Percentiles rank a stretch among this genome's conserved stretches.
phyloP scores from a whole-genome alignment of 2,797 vertebrate genomes.

The Lophius americanus region DNA sequence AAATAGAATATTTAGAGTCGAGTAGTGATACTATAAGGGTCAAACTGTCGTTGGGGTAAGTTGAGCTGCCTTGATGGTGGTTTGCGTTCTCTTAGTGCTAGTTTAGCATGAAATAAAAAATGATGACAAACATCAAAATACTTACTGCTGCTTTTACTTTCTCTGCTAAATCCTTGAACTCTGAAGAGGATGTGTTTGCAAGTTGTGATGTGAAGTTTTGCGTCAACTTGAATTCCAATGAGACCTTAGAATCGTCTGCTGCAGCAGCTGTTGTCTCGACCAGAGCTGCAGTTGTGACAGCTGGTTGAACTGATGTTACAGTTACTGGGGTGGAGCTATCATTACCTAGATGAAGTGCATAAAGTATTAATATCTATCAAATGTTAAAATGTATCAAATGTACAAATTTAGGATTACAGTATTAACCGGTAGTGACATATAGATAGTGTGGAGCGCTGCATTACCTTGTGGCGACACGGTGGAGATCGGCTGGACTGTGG shows the following conservation, averaged over 20 bases:
- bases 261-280: neutral
- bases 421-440: neutral
- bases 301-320: neutral
- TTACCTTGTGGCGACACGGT: neutral
- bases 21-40: too few species aligned
- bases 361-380: too few species aligned
- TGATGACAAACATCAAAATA: neutral
- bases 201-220: accelerated
- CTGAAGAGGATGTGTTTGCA: neutral
- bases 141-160: neutral
- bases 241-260: neutral
- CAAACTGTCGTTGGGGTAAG: too few species aligned
- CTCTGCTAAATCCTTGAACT: neutral
- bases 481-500: neutral
- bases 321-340: neutral
- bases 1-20: too few species aligned
- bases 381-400: neutral
- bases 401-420: neutral
- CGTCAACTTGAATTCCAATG: conserved; percentile 1
- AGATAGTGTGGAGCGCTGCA: neutral
- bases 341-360: neutral
- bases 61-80: too few species aligned
- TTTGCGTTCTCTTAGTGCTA: neutral
- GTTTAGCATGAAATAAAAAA: neutral
- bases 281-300: neutral